A percentile compares a stretch with the other conserved stretches of the same genome.
Conservation (phyloP, 1,140 invertebrate genomes). For the Branchinecta lynchi region DNA sequence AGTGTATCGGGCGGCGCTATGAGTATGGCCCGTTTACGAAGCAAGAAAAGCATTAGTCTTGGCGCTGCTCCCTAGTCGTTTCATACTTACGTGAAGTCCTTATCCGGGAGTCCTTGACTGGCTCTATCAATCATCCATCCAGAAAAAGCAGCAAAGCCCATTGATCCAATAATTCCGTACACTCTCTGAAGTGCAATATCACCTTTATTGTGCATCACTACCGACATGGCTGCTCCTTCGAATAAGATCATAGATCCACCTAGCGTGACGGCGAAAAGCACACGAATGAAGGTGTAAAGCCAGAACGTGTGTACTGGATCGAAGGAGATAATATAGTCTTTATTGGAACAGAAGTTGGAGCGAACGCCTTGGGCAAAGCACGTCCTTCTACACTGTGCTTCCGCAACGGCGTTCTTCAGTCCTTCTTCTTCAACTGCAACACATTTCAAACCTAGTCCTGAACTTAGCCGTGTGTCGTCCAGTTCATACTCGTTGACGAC, state of each 20-base stretch:
- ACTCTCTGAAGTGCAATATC: constrained; percentile 64
- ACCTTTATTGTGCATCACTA: constrained; percentile 54
- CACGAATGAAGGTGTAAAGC: constrained; percentile 51
- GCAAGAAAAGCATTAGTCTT: no score
- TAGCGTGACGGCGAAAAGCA: constrained; percentile 46
- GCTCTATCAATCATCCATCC: constrained; percentile 54
- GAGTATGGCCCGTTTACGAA: no score
- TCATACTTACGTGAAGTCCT: constrained; percentile 49
- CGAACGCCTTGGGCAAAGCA: not conserved
- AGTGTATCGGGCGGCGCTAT: no score
- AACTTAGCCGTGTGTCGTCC: not conserved
- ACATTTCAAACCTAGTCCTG: not conserved
- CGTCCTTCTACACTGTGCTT: constrained; percentile 12
- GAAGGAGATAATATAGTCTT: constrained; percentile 32
- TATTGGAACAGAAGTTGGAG: constrained; percentile 21
- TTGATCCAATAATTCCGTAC: constrained; percentile 58
- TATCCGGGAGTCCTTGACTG: constrained; percentile 42
- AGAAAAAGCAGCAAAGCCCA: constrained; percentile 59
- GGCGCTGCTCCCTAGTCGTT: no score
- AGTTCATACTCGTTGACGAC: not conserved
- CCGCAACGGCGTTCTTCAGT: not conserved
- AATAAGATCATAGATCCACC: constrained; percentile 65
- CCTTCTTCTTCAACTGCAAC: not conserved
- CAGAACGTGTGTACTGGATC: constrained; percentile 53
- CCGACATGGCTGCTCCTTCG: constrained; percentile 62